These are phyloP conservation scores for Siphlonurus alternatus DNA, from an alignment of 2,888 invertebrate genomes.

Conservation along the genomic window DNA sequence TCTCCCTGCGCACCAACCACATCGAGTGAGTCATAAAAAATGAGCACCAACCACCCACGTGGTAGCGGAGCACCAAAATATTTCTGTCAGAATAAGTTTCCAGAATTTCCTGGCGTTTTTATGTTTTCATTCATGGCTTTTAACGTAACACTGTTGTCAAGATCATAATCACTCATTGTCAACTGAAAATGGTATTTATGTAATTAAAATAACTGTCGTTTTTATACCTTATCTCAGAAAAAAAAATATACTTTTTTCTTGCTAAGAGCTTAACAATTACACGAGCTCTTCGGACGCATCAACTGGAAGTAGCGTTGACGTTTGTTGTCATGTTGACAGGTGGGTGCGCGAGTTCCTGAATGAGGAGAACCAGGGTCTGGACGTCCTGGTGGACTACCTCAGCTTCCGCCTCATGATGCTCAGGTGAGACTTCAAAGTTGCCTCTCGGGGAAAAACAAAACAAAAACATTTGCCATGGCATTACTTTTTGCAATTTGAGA, in stretches of 20 bases:
- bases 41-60: slow-evolving; percentile 33
- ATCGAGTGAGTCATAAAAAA: slow-evolving; percentile 99
- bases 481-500: not conserved
- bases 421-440: too few relatives aligned
- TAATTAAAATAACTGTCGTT: too few relatives aligned
- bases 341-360: slow-evolving; percentile 98
- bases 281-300: too few relatives aligned
- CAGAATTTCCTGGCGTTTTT: not conserved
- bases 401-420: slow-evolving; percentile 89
- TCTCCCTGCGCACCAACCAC: slow-evolving; percentile 94
- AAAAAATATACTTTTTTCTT: too few relatives aligned
- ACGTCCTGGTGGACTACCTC: slow-evolving; percentile 93
- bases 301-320: too few relatives aligned
- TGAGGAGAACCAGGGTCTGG: slow-evolving; percentile 89
- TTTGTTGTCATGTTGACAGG: slow-evolving; percentile 33
- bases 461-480: not conserved
- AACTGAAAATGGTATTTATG: too few relatives aligned
- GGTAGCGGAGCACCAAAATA: not conserved
- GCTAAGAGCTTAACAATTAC: too few relatives aligned
- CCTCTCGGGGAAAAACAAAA: not conserved
- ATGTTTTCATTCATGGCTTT: not conserved
- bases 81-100: not conserved
- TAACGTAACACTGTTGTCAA: too few relatives aligned
- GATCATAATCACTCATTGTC: too few relatives aligned
- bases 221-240: too few relatives aligned